phyloP scores from a whole-genome alignment of 2,797 vertebrate species.

The Mormyrops attenuatus region DNA sequence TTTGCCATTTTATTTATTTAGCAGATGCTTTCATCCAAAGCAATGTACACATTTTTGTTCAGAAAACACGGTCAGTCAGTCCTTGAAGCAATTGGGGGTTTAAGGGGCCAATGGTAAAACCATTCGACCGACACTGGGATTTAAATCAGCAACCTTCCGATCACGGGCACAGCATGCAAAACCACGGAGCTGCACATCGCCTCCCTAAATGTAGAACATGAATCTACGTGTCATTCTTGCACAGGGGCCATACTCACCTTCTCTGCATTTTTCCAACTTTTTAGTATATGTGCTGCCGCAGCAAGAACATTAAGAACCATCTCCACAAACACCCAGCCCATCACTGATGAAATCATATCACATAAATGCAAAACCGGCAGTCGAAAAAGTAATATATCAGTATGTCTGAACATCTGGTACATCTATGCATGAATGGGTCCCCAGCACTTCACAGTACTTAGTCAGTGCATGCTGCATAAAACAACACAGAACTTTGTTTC shows the following conservation, averaged over 20 bases:
- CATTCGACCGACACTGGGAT: neutral
- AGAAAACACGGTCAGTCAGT: neutral
- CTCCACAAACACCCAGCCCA: neutral
- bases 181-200: neutral
- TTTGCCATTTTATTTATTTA: neutral
- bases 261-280: neutral
- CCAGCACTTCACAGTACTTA: neutral
- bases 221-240: neutral
- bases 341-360: neutral
- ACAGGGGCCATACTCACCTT: neutral
- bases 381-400: neutral
- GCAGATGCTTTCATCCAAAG: neutral
- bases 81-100: neutral
- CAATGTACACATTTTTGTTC: neutral
- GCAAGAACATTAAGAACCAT: neutral
- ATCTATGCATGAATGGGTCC: neutral
- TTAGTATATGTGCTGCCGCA: neutral
- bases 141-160: neutral
- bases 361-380: neutral
- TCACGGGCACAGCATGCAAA: neutral
- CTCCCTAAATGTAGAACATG: neutral
- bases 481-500: neutral
- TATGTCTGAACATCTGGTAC: neutral
- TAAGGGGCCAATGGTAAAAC: neutral
- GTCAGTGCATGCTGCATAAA: neutral